Evolutionary conservation across 2,797 vertebrate species (phyloP), one percentile per base, ranked within the genome.

Genomic region (Threskiornis aethiopicus): DNA sequence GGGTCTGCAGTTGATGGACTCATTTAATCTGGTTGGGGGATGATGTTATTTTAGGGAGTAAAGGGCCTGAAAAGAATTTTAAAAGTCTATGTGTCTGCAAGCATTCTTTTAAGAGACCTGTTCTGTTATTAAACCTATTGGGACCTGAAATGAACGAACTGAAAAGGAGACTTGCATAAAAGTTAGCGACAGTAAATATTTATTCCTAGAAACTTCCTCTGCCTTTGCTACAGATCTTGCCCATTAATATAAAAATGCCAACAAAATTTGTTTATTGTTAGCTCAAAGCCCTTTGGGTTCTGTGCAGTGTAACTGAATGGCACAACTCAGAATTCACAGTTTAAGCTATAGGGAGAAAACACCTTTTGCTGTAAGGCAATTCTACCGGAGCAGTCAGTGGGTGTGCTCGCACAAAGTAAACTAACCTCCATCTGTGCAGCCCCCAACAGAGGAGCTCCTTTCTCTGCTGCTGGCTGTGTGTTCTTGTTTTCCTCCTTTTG

Each of bases 381-480:
- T 44, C 64, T 35, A 4, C 7, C 2, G 0, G 16, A 46, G 31
- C 44, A 54, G 75, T 29, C 46, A 13, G 37, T 5, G 61, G 22
- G 2, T 19, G 28, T n/a, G 11, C 10, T 41, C 37, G 42, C 41
- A n/a, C 42, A 15, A 42, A 44, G 52, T 7, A 5, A n/a, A 16
- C 31, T 37, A 44, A 64, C 5, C 28, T 76, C 16, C 10, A 12
- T 5, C 59, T 13, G 26, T 3, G 16, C 29, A 52, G 10, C 6
- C 18, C 46, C 46, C 20, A 41, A 0, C 2, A 41, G 5, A 44
- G 7, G 9, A 1, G 9, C 6, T 70, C 18, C 39, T 21, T n/a
- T 20, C 55, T 35, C 46, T 59, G 55, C 49, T n/a, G 47, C 55
- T 44, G 41, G 55, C n/a, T 42, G 4, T 1, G 5, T 19, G 11